phyloP scores from a whole-genome alignment of 2,797 vertebrate species.

The Carapus acus region DNA sequence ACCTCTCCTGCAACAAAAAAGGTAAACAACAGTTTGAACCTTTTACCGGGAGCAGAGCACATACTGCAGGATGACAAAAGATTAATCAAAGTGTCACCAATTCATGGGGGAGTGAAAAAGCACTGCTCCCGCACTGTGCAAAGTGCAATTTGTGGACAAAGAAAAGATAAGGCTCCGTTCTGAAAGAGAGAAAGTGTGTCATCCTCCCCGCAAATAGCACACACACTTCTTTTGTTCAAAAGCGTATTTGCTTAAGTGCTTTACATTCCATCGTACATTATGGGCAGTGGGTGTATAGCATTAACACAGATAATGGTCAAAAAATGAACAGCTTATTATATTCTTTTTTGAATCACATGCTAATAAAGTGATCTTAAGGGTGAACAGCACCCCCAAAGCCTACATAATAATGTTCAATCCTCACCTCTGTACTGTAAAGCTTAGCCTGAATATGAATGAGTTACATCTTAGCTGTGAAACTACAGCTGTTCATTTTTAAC shows the following conservation, averaged over 20 bases:
- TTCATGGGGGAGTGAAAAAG: constrained; percentile 48
- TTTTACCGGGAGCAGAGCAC: constrained; percentile 35
- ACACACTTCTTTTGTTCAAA: constrained; percentile 9
- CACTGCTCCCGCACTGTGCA: constrained; percentile 24
- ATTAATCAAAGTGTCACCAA: constrained; percentile 55
- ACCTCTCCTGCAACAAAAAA: constrained; percentile 20
- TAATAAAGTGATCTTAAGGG: no score
- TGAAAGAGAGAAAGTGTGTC: constrained; percentile 38
- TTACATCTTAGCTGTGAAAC: background rate
- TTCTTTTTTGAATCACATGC: no score
- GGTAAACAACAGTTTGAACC: constrained; percentile 34
- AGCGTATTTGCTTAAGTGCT: no score
- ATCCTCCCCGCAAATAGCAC: constrained; percentile 33
- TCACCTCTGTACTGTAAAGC: no score
- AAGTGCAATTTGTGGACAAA: constrained; percentile 27
- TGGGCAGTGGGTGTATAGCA: no score
- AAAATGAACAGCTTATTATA: no score
- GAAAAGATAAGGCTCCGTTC: constrained; percentile 41
- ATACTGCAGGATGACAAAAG: constrained; percentile 35
- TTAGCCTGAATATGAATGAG: no score
- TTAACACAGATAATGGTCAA: no score
- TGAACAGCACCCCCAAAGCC: no score
- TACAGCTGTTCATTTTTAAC: constrained; percentile 25
- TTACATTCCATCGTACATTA: no score
- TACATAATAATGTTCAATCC: no score